phyloP scores from a whole-genome alignment of 2,797 vertebrate genomes.

The Trichosurus vulpecula region DNA sequence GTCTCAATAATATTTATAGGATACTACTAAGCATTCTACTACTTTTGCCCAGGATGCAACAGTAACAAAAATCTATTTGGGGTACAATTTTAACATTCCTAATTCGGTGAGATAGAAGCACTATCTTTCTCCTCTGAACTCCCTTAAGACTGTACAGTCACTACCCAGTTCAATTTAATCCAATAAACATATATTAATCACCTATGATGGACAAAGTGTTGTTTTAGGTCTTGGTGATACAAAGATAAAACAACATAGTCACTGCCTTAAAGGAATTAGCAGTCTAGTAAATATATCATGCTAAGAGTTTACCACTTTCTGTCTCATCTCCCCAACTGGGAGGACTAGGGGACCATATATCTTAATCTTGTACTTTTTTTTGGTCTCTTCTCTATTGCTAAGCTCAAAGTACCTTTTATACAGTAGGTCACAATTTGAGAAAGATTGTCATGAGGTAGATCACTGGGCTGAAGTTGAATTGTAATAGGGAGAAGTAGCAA shows the following conservation, averaged over 20 bases:
- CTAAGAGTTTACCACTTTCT: neutral
- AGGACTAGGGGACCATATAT: neutral
- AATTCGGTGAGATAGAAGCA: neutral
- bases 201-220: neutral
- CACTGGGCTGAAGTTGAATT: neutral
- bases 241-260: neutral
- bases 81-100: constrained; percentile 26
- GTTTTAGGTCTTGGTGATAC: neutral
- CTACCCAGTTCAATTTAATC: neutral
- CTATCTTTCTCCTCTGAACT: constrained; percentile 29
- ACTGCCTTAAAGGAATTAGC: neutral
- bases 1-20: neutral
- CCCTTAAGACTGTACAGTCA: neutral
- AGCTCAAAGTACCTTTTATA: neutral
- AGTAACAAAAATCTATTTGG: constrained; percentile 23
- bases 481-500: neutral
- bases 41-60: constrained; percentile 27
- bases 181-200: neutral
- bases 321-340: neutral
- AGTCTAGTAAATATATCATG: neutral
- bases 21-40: constrained; percentile 4
- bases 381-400: neutral
- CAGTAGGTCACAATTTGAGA: neutral
- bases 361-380: neutral
- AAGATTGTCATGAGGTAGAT: neutral